These are phyloP conservation scores for Alloplasta piceator DNA, from an alignment of 2,888 invertebrate species.

Conservation along the genomic window DNA sequence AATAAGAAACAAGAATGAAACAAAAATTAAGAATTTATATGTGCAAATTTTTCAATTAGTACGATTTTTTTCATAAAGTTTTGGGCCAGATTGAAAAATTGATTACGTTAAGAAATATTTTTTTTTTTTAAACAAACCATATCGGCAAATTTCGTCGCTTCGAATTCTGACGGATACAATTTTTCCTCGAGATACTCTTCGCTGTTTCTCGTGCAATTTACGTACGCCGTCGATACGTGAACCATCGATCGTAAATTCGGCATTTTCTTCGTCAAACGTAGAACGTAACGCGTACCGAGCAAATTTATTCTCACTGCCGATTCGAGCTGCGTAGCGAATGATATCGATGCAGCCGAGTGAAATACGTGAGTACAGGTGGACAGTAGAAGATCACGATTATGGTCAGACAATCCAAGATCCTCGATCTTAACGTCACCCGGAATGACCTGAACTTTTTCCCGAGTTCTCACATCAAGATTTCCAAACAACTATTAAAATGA, in stretches of 20 bases:
- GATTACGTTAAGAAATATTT: neutral
- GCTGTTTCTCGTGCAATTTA: conserved; percentile 84
- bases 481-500: conserved; percentile 66
- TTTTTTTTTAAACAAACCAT: conserved; percentile 64
- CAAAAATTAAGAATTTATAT: neutral
- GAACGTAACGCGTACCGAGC: conserved; percentile 85
- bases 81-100: neutral
- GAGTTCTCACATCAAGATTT: conserved; percentile 72
- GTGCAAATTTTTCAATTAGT: neutral
- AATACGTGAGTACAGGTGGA: conserved; percentile 83
- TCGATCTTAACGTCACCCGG: conserved; percentile 82
- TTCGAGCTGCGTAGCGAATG: conserved; percentile 85
- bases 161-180: conserved; percentile 83
- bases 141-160: conserved; percentile 78
- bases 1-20: too few relatives aligned
- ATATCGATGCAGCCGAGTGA: conserved; percentile 87
- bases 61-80: neutral
- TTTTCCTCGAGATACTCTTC: conserved; percentile 82
- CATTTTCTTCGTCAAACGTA: conserved; percentile 78
- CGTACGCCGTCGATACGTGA: conserved; percentile 87
- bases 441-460: conserved; percentile 83
- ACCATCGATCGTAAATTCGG: conserved; percentile 82
- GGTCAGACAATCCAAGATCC: conserved; percentile 79
- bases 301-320: conserved; percentile 87
- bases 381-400: conserved; percentile 79